These are phyloP conservation scores for Grus americana DNA, from an alignment of 2,113 vertebrate genomes.

Conservation along the genomic window DNA sequence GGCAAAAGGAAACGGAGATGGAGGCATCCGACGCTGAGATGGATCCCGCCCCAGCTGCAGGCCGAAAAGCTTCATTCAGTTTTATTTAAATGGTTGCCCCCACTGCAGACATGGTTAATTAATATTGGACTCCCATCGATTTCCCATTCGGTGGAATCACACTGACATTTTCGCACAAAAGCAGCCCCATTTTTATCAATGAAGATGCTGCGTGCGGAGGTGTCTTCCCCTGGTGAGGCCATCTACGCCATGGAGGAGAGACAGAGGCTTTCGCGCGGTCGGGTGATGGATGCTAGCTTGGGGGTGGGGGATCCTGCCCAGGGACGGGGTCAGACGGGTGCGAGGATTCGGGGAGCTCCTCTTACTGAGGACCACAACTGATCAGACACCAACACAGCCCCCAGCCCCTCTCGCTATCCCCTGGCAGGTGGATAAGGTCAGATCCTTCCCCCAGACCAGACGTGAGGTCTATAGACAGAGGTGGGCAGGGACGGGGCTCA, in stretches of 20 bases:
- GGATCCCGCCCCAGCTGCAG: neutral
- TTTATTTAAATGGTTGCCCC: neutral
- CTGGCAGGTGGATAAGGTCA: rapidly evolving
- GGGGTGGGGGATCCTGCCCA: rapidly evolving
- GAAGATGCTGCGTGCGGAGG: rapidly evolving
- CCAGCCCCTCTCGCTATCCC: neutral
- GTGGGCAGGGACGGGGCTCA: neutral
- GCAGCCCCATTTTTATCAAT: neutral
- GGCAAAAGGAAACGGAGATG: rapidly evolving
- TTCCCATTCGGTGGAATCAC: constrained; percentile 44
- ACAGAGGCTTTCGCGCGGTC: rapidly evolving
- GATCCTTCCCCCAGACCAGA: too few species aligned
- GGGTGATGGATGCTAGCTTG: rapidly evolving
- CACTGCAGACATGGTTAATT: constrained; percentile 40
- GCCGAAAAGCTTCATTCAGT: neutral
- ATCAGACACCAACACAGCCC: neutral
- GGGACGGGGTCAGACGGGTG: rapidly evolving
- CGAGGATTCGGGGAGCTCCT: rapidly evolving
- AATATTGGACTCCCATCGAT: constrained; percentile 60
- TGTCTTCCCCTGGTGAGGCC: rapidly evolving
- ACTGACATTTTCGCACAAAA: neutral
- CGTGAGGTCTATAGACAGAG: rapidly evolving
- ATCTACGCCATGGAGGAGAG: rapidly evolving
- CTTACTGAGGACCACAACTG: rapidly evolving
- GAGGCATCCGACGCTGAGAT: neutral